Base-by-base conservation (phyloP, 2,888 invertebrate species). In the Leptinotarsa tumamoca region DNA sequence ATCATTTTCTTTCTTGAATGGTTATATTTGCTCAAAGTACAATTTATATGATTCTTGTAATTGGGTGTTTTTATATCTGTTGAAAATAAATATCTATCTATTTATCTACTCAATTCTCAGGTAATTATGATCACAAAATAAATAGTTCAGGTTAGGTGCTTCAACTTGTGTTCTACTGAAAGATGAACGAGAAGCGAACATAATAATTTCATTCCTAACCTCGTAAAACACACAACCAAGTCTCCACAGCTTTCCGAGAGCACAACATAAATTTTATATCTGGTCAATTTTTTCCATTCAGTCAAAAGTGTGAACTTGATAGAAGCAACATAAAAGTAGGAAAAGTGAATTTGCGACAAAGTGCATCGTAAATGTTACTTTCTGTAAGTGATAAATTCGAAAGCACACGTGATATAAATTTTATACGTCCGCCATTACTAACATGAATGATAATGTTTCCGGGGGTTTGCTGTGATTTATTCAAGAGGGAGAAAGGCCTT, bases 301-400 rank as follows among this genome's bases (percentile, higher is more conserved):
- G 43, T 63, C 63, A 15, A n/a, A 33, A 63, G 73, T 73, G 71
- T 73, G 63, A 76, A 73, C 51, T 72, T 58, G 72, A 75, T 71
- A 33, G 61, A 70, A 33, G 23, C 58, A 17, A 67, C 68, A 71
- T 68, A 71, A 73, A 71, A 71, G 71, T 70, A 58, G 66, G 63
- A 61, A 73, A 70, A 76, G 68, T 70, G 70, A 73, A 73, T 76
- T 76, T 76, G 71, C 71, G 71, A 76, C 68, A 71, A 76, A 73
- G 58, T 72, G 67, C 71, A 33, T 76, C 73, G 73, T 76, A 73
- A 76, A 73, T 51, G 54, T 73, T 71, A 50, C 71, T 73, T 71
- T 73, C 71, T 58, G 73, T 49, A 17, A 27, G 76, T 68, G 58
- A 68, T 76, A 76, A 73, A 76, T 70, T 67, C 67, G 17, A 61